Evolutionary conservation across 2,113 vertebrate genomes (phyloP).

Genomic region (Zosterops hypoxanthus): DNA sequence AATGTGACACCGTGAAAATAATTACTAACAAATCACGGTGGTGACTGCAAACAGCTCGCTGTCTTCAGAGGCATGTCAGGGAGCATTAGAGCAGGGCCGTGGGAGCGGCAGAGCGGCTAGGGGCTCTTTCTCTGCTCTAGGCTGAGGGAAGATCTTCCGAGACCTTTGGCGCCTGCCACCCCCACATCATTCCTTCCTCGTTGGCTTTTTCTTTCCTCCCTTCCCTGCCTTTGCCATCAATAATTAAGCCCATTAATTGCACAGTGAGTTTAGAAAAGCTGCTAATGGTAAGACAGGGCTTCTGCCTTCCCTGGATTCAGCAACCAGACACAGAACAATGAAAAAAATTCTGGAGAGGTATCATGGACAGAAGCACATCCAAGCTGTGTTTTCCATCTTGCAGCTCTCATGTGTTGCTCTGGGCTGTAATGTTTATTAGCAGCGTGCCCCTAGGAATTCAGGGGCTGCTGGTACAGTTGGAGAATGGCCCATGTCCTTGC

Average conservation of each 20-base stretch:
- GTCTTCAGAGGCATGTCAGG: constrained; percentile 97
- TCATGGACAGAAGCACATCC: not conserved
- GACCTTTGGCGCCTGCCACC: constrained; percentile 43
- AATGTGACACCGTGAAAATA: constrained; percentile 99
- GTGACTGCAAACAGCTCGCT: constrained; percentile 98
- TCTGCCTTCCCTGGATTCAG: not conserved
- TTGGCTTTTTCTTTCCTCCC: constrained; percentile 8
- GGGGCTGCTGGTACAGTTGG: not conserved
- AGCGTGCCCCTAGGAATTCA: not conserved
- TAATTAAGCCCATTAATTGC: constrained; percentile 49
- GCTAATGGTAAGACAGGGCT: not conserved
- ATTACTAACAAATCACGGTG: constrained; percentile 99
- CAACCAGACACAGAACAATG: not conserved
- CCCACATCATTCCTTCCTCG: not conserved
- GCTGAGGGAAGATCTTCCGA: constrained; percentile 37
- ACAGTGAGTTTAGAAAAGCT: constrained; percentile 1
- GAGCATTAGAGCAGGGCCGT: constrained; percentile 91
- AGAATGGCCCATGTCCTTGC: not conserved
- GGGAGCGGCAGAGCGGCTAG: constrained; percentile 54
- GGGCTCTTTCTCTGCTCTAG: constrained; percentile 49
- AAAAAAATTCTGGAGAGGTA: not conserved
- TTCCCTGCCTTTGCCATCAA: constrained; percentile 24
- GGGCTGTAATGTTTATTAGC: not conserved
- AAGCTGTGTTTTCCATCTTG: not conserved
- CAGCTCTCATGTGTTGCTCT: not conserved